Conservation (phyloP, 2,888 invertebrate species). For the Papilio demoleus region DNA sequence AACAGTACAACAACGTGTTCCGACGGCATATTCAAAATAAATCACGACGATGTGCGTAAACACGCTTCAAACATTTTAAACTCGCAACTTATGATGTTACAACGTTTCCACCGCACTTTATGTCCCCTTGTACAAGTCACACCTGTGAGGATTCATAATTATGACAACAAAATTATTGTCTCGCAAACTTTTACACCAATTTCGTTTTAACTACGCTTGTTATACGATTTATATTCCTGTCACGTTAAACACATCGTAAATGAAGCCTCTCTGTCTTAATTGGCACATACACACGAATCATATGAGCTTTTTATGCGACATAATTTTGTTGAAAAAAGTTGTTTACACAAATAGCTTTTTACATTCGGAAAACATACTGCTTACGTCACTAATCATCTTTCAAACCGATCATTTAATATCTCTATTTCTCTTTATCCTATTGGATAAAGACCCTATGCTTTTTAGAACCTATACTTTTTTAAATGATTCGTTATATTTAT, state of each 20-base stretch:
- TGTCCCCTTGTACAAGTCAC: constrained; percentile 28
- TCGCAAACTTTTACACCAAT: constrained; percentile 10
- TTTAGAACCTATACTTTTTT: too few relatives aligned
- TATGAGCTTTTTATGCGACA: constrained; percentile 5
- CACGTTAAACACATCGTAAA: background rate
- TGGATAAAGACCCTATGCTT: too few relatives aligned
- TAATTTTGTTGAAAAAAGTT: background rate
- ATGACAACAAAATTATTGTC: constrained; percentile 22
- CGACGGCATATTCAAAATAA: constrained; percentile 30
- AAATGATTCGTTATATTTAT: background rate
- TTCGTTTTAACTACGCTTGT: constrained; percentile 3
- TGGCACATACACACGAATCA: constrained; percentile 16
- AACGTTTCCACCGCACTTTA: constrained; percentile 29
- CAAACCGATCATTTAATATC: background rate
- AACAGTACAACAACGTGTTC: constrained; percentile 14
- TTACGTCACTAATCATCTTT: background rate
- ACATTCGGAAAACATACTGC: background rate
- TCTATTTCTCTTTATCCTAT: background rate
- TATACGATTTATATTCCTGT: constrained; percentile 16
- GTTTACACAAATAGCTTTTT: background rate
- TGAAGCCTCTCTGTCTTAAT: constrained; percentile 4
- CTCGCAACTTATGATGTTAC: constrained; percentile 30
- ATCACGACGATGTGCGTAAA: constrained; percentile 32
- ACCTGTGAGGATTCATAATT: constrained; percentile 34
- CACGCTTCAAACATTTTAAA: constrained; percentile 30